These are phyloP conservation scores for Melanerpes aurifrons DNA, from an alignment of 2,113 vertebrate genomes.

Conservation along the genomic window DNA sequence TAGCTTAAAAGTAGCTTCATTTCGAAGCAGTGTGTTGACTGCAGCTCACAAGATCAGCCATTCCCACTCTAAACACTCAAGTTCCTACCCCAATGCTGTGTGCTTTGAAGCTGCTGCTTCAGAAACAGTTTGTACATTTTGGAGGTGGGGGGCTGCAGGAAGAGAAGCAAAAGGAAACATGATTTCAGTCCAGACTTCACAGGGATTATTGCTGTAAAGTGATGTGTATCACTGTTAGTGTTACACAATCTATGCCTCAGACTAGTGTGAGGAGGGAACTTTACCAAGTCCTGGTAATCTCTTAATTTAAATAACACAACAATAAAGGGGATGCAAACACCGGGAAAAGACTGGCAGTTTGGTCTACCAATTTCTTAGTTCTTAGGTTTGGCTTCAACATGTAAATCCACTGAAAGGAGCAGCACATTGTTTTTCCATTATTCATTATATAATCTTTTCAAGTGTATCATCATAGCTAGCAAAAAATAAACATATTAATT, in stretches of 20 bases:
- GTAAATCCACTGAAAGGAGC: neutral
- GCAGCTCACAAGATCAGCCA: neutral
- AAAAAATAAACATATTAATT: neutral
- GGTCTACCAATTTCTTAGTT: neutral
- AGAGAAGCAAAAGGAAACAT: neutral
- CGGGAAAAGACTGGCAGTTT: neutral
- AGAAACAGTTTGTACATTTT: neutral
- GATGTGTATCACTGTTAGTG: neutral
- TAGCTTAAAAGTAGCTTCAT: neutral
- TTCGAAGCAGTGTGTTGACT: neutral
- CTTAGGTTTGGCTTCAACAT: neutral
- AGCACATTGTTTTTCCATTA: neutral
- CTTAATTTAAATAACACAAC: neutral
- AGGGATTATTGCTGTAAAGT: neutral
- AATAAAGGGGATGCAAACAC: neutral
- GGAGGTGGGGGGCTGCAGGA: too few relatives aligned
- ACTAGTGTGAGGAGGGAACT: neutral
- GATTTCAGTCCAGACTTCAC: neutral
- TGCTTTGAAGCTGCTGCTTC: neutral
- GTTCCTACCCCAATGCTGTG: neutral
- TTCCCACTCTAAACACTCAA: neutral
- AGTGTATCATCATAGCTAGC: neutral
- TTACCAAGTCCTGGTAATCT: neutral
- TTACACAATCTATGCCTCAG: neutral
- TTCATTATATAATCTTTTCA: neutral